A percentile compares a stretch with the other conserved stretches of the same genome.
Conservation (phyloP, 2,797 vertebrate species). For the Notamacropus eugenii region DNA sequence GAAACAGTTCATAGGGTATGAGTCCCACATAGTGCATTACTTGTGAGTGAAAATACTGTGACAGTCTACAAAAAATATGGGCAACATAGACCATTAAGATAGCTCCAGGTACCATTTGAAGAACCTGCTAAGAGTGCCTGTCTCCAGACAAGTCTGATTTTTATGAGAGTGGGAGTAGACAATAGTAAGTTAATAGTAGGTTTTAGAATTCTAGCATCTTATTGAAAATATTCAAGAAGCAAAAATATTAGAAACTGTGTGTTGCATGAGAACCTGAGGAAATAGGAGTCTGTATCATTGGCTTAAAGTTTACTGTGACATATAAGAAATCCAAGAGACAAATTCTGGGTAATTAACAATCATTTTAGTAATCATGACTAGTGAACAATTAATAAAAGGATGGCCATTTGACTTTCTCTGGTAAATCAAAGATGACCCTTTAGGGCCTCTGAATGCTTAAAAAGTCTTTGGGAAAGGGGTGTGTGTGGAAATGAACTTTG, state of each 20-base stretch:
- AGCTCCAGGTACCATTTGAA: slow-evolving; percentile 53
- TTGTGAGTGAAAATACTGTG: slow-evolving; percentile 58
- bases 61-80: slow-evolving; percentile 52
- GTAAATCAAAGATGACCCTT: background rate
- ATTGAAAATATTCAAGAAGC: slow-evolving; percentile 57
- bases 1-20: slow-evolving; percentile 45
- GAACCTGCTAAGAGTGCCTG: slow-evolving; percentile 57
- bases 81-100: slow-evolving; percentile 60
- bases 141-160: slow-evolving; percentile 25
- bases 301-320: slow-evolving; percentile 5
- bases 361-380: background rate
- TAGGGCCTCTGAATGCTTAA: background rate
- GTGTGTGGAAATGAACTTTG: background rate
- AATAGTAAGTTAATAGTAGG: slow-evolving; percentile 33
- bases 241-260: slow-evolving; percentile 43
- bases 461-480: background rate
- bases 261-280: slow-evolving; percentile 20
- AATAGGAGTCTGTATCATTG: slow-evolving; percentile 13
- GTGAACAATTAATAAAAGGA: background rate
- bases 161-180: background rate
- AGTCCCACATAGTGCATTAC: slow-evolving; percentile 41
- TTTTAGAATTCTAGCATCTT: slow-evolving; percentile 63
- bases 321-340: background rate
- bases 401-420: background rate
- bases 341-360: background rate